Base-by-base conservation (phyloP, 2,797 vertebrate species). In the Xenentodon cancila region DNA sequence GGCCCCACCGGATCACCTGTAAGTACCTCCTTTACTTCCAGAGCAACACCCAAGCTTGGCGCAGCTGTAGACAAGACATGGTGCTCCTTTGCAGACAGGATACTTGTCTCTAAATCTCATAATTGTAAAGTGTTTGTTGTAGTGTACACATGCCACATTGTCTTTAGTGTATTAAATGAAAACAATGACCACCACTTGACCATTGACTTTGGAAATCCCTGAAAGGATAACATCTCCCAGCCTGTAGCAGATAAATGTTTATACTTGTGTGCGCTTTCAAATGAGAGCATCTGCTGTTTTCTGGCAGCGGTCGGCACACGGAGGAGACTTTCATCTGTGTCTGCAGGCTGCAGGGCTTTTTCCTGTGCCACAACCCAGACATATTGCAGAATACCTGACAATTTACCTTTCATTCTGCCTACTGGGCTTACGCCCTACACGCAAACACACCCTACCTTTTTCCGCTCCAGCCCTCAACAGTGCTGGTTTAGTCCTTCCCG, bases 1-100 rank as follows among this genome's bases (percentile, higher is more conserved):
- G 97, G 97, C 63, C 96, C 97, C 45, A 57, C 89, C 0, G 97
- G 97, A 75, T 69, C 96, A 80, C 96, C 97, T 22, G 97, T 98
- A 93, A 96, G 97, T 96, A 25, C 64, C 68, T 72, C 20, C 32
- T 60, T 18, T 2, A 11, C 47, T 37, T 9, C 76, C 9, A 59
- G 58, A 52, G 72, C 62, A 64, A 52, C 71, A 70, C 60, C 30
- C 15, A 5, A 32, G 7, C 47, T n/a, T 20, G 47, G 19, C 9
- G 3, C 64, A 76, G 75, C 73, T 80, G 67, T 40, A 70, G 56
- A 73, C 44, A 0, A 32, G 48, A 71, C 65, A 58, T 67, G 62
- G 53, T 53, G 66, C 17, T 55, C 22, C 15, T 0, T 54, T 50
- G 75, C 69, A 71, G 45, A 66, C 75, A 57, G 64, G 25, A 37